phyloP scores from a whole-genome alignment of 2,888 invertebrate genomes.

The Andricus curvator region DNA sequence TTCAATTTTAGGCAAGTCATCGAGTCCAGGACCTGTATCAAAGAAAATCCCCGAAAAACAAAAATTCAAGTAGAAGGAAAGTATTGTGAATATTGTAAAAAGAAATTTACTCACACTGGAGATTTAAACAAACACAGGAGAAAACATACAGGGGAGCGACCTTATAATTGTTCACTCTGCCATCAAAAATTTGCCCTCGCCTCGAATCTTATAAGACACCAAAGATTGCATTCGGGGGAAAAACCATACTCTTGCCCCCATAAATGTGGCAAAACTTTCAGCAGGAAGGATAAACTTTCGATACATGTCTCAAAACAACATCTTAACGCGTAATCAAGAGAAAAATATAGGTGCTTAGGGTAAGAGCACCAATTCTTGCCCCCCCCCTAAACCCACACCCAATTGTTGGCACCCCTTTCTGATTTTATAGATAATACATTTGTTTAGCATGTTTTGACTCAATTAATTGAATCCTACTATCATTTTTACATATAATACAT shows the following conservation, averaged over 20 bases:
- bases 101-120: conserved; percentile 59
- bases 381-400: too few relatives aligned
- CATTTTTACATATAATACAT: too few relatives aligned
- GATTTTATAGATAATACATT: too few relatives aligned
- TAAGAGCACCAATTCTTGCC: too few relatives aligned
- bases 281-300: conserved; percentile 53
- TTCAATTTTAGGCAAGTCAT: not conserved
- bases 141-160: conserved; percentile 67
- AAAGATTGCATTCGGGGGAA: conserved; percentile 14
- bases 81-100: conserved; percentile 58
- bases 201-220: conserved; percentile 3
- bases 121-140: conserved; percentile 62
- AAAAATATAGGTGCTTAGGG: too few relatives aligned
- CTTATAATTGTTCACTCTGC: conserved; percentile 60
- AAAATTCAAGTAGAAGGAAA: not conserved
- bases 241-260: conserved; percentile 5
- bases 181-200: conserved; percentile 5
- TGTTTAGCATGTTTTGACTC: too few relatives aligned
- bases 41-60: not conserved
- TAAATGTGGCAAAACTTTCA: conserved; percentile 15
- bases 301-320: conserved; percentile 49
- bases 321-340: not conserved
- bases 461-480: too few relatives aligned
- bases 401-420: too few relatives aligned
- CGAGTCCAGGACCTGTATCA: not conserved